Percentiles rank a stretch among this genome's conserved stretches.
Evolutionary conservation across 2,797 vertebrate genomes (phyloP).

Genomic region (Pipistrellus pipistrellus): DNA sequence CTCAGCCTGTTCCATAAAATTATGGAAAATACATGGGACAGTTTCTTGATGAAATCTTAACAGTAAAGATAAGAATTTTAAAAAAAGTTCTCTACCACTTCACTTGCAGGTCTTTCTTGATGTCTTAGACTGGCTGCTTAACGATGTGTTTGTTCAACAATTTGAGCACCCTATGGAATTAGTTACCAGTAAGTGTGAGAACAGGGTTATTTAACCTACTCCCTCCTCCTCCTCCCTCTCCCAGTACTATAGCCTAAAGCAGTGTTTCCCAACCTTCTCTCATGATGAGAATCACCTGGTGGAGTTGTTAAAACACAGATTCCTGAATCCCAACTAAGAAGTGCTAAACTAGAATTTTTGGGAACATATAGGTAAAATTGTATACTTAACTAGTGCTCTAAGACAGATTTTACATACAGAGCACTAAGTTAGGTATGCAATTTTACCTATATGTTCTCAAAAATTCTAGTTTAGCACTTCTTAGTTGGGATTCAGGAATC

Average conservation of each 20-base stretch:
- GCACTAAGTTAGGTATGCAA: too few relatives aligned
- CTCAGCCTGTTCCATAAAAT: conserved; percentile 8
- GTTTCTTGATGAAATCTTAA: conserved; percentile 52
- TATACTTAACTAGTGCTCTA: too few relatives aligned
- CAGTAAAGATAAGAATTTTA: background rate
- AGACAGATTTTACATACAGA: too few relatives aligned
- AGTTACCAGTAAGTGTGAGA: background rate
- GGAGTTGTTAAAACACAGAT: too few relatives aligned
- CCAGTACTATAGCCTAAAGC: background rate
- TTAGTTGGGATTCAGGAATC: too few relatives aligned
- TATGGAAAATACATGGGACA: conserved; percentile 12
- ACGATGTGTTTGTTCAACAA: background rate
- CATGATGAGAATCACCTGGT: too few relatives aligned
- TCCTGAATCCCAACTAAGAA: too few relatives aligned
- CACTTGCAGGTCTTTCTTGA: background rate
- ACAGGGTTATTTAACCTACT: conserved; percentile 12
- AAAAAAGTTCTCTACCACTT: background rate
- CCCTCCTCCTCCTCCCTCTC: background rate
- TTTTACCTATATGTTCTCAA: too few relatives aligned
- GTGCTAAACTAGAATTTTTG: too few relatives aligned
- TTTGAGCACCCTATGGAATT: background rate
- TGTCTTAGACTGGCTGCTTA: conserved; percentile 1
- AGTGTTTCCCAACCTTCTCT: too few relatives aligned
- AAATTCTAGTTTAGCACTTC: too few relatives aligned
- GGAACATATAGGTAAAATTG: too few relatives aligned